These are phyloP conservation scores for Steatornis caripensis DNA, from an alignment of 2,113 vertebrate species.

Conservation along the genomic window DNA sequence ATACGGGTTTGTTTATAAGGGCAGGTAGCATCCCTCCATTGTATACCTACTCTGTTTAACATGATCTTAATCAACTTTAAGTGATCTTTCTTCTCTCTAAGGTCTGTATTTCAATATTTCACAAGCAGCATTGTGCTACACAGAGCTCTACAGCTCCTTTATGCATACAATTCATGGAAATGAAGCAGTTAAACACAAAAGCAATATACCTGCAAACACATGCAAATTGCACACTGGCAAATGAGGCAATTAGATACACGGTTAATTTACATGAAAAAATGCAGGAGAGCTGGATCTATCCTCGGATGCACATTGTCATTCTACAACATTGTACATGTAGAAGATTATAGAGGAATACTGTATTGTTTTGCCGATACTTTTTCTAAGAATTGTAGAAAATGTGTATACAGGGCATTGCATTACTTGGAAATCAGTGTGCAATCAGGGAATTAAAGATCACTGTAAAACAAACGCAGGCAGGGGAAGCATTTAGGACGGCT, in stretches of 20 bases:
- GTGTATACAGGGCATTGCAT: neutral
- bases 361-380: neutral
- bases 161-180: constrained; percentile 11
- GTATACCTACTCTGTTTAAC: neutral
- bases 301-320: neutral
- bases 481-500: neutral
- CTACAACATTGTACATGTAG: neutral
- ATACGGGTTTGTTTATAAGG: neutral
- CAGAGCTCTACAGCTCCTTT: neutral
- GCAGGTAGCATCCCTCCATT: neutral
- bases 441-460: neutral
- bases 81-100: neutral
- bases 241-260: constrained; percentile 23
- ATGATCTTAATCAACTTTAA: neutral
- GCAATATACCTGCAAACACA: constrained; percentile 30
- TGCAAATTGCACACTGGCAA: neutral
- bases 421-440: neutral
- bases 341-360: neutral
- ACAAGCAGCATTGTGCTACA: neutral
- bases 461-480: neutral
- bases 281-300: neutral
- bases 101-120: neutral
- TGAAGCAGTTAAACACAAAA: constrained; percentile 45
- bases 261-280: constrained; percentile 13
- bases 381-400: neutral